These are phyloP conservation scores for Notodonta dromedarius DNA, from an alignment of 2,888 invertebrate genomes.

Conservation along the genomic window DNA sequence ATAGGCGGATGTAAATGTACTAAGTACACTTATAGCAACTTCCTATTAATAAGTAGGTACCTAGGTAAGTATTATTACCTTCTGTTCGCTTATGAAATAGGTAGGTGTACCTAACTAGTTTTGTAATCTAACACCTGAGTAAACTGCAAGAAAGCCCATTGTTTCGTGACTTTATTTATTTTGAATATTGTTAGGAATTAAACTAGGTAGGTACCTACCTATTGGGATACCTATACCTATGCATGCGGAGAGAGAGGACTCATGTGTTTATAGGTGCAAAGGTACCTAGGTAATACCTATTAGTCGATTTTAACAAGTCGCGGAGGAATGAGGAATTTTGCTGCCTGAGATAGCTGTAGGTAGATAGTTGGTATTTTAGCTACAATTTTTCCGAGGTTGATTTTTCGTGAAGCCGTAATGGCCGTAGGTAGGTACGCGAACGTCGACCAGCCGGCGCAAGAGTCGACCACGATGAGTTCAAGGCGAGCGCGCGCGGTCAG, in stretches of 20 bases:
- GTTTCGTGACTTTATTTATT: neutral
- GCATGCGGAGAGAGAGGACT: neutral
- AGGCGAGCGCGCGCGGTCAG: constrained; percentile 82
- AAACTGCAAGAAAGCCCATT: neutral
- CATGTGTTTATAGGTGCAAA: too few relatives aligned
- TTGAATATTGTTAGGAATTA: neutral
- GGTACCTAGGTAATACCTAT: too few relatives aligned
- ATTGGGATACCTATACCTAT: too few relatives aligned
- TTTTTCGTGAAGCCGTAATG: constrained; percentile 52
- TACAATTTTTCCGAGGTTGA: constrained; percentile 50
- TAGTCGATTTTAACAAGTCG: too few relatives aligned
- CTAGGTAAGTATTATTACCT: neutral
- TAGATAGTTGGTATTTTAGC: neutral
- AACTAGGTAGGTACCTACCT: too few relatives aligned
- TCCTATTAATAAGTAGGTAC: too few relatives aligned
- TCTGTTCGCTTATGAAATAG: neutral
- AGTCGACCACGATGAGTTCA: constrained; percentile 76
- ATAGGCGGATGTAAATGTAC: neutral
- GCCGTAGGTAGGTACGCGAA: constrained; percentile 42
- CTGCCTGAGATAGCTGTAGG: neutral
- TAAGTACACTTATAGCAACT: too few relatives aligned
- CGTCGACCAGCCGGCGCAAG: constrained; percentile 61
- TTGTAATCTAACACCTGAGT: neutral
- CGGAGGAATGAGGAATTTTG: too few relatives aligned
- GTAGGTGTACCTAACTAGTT: neutral